These are phyloP conservation scores for Margarornis squamiger DNA, from an alignment of 2,797 vertebrate species.

Conservation along the genomic window DNA sequence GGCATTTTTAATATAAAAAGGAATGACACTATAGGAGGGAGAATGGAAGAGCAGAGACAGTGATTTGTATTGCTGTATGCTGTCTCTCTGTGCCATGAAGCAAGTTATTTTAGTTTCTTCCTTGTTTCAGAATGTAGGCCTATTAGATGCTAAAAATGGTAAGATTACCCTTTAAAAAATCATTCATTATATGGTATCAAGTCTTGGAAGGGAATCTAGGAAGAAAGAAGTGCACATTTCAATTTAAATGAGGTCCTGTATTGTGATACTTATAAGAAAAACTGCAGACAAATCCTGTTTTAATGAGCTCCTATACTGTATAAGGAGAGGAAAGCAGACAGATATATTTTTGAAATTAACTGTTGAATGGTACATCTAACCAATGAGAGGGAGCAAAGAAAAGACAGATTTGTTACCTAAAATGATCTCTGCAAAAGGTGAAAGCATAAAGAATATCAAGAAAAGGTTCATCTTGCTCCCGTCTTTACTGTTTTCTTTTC, in stretches of 20 bases:
- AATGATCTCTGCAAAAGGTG: background rate
- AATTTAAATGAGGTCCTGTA: slow-evolving; percentile 30
- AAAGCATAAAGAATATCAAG: background rate
- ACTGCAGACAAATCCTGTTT: slow-evolving; percentile 21
- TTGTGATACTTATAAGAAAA: slow-evolving; percentile 28
- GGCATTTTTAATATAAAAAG: background rate
- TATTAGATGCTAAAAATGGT: slow-evolving; percentile 38
- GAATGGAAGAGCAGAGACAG: background rate
- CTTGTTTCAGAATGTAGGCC: slow-evolving; percentile 41
- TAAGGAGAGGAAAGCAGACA: background rate
- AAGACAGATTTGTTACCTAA: background rate
- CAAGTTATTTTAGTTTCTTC: slow-evolving; percentile 26
- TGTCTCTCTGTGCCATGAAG: background rate
- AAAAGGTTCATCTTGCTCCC: background rate
- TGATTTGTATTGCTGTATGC: background rate
- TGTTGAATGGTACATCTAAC: background rate
- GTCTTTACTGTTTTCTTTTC: background rate
- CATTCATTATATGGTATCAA: background rate
- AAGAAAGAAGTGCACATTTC: background rate
- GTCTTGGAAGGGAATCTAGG: background rate
- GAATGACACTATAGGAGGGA: background rate
- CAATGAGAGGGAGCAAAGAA: background rate
- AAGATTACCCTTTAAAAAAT: slow-evolving; percentile 23
- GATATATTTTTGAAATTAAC: slow-evolving; percentile 6
- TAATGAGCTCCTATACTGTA: slow-evolving; percentile 26